Evolutionary conservation across 2,797 vertebrate species (phyloP).

Genomic region (Argya squamiceps): DNA sequence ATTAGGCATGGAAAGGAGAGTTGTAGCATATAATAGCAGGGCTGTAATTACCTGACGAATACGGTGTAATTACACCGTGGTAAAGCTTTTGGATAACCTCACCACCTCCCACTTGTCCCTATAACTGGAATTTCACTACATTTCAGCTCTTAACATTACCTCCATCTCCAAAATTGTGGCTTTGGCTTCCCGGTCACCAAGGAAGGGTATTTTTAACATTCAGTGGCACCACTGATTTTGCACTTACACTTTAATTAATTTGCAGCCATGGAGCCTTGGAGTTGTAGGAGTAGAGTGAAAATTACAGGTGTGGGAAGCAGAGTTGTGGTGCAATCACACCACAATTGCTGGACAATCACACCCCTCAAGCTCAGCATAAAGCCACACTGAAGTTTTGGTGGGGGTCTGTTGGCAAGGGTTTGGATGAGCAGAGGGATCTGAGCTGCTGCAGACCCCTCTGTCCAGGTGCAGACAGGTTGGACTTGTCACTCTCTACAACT

Average conservation of each 20-base stretch:
- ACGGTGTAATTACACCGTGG: neutral
- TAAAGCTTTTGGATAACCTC: slow-evolving; percentile 23
- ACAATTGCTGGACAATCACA: neutral
- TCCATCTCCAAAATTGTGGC: neutral
- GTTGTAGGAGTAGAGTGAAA: neutral
- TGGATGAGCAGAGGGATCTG: neutral
- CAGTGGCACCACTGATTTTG: neutral
- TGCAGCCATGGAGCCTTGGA: neutral
- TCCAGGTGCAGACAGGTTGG: neutral
- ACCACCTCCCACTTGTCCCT: neutral
- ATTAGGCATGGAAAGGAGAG: neutral
- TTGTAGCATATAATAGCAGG: neutral
- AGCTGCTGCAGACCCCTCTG: neutral
- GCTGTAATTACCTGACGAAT: slow-evolving; percentile 24
- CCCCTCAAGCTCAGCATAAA: neutral
- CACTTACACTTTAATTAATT: slow-evolving; percentile 3
- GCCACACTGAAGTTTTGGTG: neutral
- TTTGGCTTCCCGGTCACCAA: neutral
- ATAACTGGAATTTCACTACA: neutral
- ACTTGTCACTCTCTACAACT: accelerated
- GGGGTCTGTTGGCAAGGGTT: accelerated
- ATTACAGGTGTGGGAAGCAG: neutral
- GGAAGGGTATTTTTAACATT: neutral
- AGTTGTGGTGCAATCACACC: neutral
- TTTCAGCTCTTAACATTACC: neutral